These are phyloP conservation scores for Sycophila sp. DNA, from an alignment of 1,140 invertebrate species.

Conservation along the genomic window DNA sequence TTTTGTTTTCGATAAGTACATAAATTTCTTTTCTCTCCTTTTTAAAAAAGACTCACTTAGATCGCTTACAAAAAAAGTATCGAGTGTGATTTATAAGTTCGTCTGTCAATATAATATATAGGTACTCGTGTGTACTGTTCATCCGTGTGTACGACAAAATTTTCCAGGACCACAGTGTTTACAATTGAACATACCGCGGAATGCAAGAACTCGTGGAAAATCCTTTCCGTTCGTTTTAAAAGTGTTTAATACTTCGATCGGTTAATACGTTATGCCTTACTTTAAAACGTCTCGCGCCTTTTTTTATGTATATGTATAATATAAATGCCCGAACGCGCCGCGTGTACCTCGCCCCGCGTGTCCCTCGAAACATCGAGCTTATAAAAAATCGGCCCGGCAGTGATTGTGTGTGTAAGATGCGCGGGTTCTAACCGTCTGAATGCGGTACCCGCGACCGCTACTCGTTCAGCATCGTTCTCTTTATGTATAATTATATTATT, in stretches of 20 bases:
- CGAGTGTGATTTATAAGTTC: background rate
- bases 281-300: background rate
- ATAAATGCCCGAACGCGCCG: background rate
- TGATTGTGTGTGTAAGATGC: no score
- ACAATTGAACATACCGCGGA: no score
- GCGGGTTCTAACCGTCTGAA: no score
- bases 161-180: no score
- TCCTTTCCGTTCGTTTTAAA: background rate
- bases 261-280: no score
- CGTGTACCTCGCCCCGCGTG: background rate
- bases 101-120: background rate
- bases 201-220: no score
- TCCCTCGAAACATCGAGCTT: no score
- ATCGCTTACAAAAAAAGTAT: conserved; percentile 16
- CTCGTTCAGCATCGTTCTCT: background rate
- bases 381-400: no score
- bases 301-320: conserved; percentile 3
- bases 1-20: no score
- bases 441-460: no score
- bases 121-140: background rate
- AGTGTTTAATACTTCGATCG: conserved; percentile 29
- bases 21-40: no score
- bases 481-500: background rate
- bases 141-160: background rate
- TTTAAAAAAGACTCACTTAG: background rate